Conservation (phyloP, 92 coral and sea anemone species). For the Phenganax subtilis region DNA sequence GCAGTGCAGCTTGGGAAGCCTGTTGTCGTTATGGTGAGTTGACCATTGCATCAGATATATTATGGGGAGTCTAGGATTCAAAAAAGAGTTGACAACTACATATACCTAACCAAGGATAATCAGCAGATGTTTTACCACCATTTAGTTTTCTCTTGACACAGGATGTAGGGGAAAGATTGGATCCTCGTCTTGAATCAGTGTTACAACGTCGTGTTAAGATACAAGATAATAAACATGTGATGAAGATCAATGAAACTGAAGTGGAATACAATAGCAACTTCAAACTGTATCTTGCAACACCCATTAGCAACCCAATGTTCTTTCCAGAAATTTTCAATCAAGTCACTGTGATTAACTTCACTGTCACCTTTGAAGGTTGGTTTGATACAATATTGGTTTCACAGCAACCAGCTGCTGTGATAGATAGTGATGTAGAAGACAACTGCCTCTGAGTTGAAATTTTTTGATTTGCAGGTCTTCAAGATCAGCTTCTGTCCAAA, state of each 20-base stretch:
- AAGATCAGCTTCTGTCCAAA: conserved; percentile 92
- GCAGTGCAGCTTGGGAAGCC: conserved; percentile 90
- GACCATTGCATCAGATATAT: too few relatives aligned
- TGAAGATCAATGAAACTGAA: conserved; percentile 67
- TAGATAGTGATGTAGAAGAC: too few relatives aligned
- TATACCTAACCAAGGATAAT: too few relatives aligned
- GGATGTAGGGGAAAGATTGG: conserved; percentile 83
- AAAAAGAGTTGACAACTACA: too few relatives aligned
- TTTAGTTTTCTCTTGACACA: conserved; percentile 17
- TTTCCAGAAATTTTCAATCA: conserved; percentile 89
- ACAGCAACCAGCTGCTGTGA: too few relatives aligned
- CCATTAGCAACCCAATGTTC: conserved; percentile 86
- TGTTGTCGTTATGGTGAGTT: conserved; percentile 73
- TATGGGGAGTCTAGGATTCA: not conserved
- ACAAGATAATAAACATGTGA: conserved; percentile 67
- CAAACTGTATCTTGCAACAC: conserved; percentile 83
- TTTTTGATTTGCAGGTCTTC: conserved; percentile 37
- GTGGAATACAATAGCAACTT: conserved; percentile 93
- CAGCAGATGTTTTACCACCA: not conserved
- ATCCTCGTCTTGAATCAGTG: conserved; percentile 80
- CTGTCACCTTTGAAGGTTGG: conserved; percentile 84
- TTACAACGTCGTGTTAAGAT: conserved; percentile 58
- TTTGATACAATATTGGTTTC: too few relatives aligned
- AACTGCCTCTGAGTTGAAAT: too few relatives aligned
- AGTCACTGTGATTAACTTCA: conserved; percentile 84